phyloP scores from a whole-genome alignment of 2,888 invertebrate species.

The Phragmatobia fuliginosa region DNA sequence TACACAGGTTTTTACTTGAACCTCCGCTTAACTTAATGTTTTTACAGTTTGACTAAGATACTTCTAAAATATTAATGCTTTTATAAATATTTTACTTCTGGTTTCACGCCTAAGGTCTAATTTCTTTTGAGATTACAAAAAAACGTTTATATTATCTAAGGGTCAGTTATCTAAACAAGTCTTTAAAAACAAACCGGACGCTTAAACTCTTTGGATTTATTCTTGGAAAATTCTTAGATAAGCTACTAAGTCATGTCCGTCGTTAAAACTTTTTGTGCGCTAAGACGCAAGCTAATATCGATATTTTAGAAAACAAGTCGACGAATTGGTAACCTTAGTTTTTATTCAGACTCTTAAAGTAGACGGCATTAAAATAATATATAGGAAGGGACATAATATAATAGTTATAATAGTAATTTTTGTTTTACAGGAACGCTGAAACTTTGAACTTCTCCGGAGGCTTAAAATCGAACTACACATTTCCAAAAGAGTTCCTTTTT shows the following conservation, averaged over 20 bases:
- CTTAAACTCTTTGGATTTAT: no score
- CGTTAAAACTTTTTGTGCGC: neutral
- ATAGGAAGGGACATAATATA: neutral
- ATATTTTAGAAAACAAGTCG: neutral
- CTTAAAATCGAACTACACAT: constrained; percentile 75
- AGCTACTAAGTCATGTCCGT: neutral
- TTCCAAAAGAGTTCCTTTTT: constrained; percentile 87
- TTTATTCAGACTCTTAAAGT: neutral
- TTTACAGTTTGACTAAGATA: no score
- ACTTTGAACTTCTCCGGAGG: constrained; percentile 74
- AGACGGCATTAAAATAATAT: neutral
- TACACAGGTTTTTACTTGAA: no score
- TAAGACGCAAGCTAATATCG: neutral
- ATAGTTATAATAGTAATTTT: constrained; percentile 3
- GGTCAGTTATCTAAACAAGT: no score
- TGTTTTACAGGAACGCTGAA: constrained; percentile 68
- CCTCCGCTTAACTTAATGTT: no score
- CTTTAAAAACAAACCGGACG: no score
- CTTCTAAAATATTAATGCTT: no score
- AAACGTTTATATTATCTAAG: no score
- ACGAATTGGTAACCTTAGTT: neutral
- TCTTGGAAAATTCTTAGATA: no score
- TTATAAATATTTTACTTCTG: no score
- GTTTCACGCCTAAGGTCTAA: no score
- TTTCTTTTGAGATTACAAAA: no score